Conservation (phyloP, 2,113 vertebrate species). For the Platanista minor region DNA sequence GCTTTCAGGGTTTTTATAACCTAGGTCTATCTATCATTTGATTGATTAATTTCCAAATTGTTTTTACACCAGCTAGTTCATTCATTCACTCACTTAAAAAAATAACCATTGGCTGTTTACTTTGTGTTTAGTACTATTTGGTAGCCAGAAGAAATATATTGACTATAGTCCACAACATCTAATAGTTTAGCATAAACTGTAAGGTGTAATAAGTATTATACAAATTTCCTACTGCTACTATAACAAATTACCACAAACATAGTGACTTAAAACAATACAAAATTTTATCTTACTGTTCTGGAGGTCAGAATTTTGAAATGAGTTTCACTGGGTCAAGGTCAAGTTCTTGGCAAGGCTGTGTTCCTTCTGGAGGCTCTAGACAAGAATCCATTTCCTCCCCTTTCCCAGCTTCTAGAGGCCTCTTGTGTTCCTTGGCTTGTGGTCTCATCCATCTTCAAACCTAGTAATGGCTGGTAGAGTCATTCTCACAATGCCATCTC, state of each 20-base stretch:
- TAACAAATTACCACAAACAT: not conserved
- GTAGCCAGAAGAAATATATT: not conserved
- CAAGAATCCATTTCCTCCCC: not conserved
- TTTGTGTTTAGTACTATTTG: not conserved
- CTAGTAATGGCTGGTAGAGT: not conserved
- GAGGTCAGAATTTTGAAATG: not conserved
- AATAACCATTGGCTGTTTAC: not conserved
- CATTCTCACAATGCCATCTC: not conserved
- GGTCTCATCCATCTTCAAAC: not conserved
- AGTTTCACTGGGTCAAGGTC: not conserved
- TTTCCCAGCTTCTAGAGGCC: not conserved
- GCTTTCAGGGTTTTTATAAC: not conserved
- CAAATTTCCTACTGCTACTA: not conserved
- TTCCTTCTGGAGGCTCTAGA: not conserved
- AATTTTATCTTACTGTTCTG: not conserved
- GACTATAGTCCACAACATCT: not conserved
- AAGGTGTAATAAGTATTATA: not conserved
- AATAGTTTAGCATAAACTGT: not conserved
- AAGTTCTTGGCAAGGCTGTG: not conserved
- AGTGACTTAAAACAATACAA: not conserved
- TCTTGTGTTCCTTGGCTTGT: not conserved
- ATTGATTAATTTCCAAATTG: not conserved
- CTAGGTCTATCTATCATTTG: not conserved
- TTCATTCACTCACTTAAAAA: not conserved
- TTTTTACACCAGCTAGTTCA: not conserved